Base-by-base conservation (phyloP, 2,797 vertebrate genomes). In the Amblyopsis hoosieri region DNA sequence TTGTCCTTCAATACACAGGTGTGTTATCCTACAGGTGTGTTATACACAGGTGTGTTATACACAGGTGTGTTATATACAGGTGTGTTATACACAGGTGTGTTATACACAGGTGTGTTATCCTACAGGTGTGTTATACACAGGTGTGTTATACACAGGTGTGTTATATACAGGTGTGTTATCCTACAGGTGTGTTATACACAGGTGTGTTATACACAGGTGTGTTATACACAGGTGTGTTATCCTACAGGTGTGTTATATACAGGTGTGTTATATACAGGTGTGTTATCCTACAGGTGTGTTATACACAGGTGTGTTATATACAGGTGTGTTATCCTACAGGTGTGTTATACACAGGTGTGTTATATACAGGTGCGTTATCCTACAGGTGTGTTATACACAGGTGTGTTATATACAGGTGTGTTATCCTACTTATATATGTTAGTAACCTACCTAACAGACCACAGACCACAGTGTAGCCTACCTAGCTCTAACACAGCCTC, bases 1-100 rank as follows among this genome's bases (percentile, higher is more conserved):
- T 99, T 9, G 92, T 96, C 67, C 94, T 99, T 33, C 95, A 99
- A 77, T 99, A 98, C 89, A 95, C 95, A 80, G 98, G 98, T 99
- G 81, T 15, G 74, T 45, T 37, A 4, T 46, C 15, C 57, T 33
- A 57, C 66, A 8, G 1, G 19, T 19, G 19, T 19, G 2, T 19
- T 19, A 63, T 10, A 9, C 2, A 42, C 13, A 2, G 60, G 13
- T 49, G 7, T 15, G 4, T 19, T 33, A 33, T 7, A 3, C 31
- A 7, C 31, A 33, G 10, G 29, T 11, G 48, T 67, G 54, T 71
- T 64, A 76, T 99, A 98, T 89, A 95, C 95, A 80, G 98, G 98
- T 99, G 81, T 15, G 74, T 45, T 37, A 3, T 47, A 13, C 13
- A n/a, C n/a, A n/a, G n/a, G n/a, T n/a, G n/a, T n/a, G n/a, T n/a